These are phyloP conservation scores for Ormyrus rosae DNA, from an alignment of 2,888 invertebrate species.

Conservation along the genomic window DNA sequence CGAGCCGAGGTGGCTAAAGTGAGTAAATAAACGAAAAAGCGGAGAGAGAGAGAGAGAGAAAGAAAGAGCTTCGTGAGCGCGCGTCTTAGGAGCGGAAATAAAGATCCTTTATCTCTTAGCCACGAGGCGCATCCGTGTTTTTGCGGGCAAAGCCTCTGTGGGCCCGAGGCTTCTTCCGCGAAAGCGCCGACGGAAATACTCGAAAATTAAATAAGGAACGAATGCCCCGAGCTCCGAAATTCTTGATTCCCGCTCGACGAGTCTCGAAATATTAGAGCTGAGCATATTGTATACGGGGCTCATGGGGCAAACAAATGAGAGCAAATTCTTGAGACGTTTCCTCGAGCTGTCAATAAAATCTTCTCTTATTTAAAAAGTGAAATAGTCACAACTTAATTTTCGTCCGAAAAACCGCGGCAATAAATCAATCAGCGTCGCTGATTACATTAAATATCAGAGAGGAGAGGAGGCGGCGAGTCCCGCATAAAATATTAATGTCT, in stretches of 20 bases:
- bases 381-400: too few species aligned
- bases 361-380: too few species aligned
- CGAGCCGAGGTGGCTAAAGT: slow-evolving; percentile 8
- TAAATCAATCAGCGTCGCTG: slow-evolving; percentile 28
- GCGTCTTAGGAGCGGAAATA: slow-evolving; percentile 54
- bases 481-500: slow-evolving; percentile 51
- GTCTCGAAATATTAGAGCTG: slow-evolving; percentile 25
- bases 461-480: background rate
- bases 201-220: slow-evolving; percentile 36
- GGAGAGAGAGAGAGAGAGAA: background rate
- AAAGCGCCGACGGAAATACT: slow-evolving; percentile 41
- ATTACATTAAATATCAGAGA: slow-evolving; percentile 43
- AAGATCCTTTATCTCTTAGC: slow-evolving; percentile 51
- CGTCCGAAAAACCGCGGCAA: slow-evolving; percentile 13
- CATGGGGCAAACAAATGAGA: too few species aligned
- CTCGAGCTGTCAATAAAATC: too few species aligned
- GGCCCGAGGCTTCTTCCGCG: slow-evolving; percentile 5
- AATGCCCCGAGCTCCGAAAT: background rate
- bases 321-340: too few species aligned
- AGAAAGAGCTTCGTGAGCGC: slow-evolving; percentile 10
- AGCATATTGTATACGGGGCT: too few species aligned
- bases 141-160: background rate
- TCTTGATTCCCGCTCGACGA: background rate
- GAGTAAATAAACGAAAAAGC: slow-evolving; percentile 35
- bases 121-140: slow-evolving; percentile 38